phyloP scores from a whole-genome alignment of 2,888 invertebrate species.

The Brenthis hecate region DNA sequence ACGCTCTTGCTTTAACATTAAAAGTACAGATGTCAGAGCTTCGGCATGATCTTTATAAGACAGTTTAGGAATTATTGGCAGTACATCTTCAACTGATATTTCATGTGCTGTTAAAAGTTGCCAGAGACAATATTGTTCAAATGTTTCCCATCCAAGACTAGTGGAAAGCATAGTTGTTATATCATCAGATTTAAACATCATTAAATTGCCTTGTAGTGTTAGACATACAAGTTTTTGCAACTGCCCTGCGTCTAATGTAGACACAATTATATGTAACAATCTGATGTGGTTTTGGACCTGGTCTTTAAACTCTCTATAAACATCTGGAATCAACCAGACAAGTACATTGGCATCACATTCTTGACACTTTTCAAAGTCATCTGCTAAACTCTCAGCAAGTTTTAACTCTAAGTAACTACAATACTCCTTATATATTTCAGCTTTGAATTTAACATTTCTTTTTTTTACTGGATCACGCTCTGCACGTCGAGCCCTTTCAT shows the following conservation, averaged over 20 bases:
- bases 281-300: constrained; percentile 94
- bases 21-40: constrained; percentile 93
- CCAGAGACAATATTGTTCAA: constrained; percentile 99
- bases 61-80: constrained; percentile 88
- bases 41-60: constrained; percentile 94
- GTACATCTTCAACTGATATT: constrained; percentile 94
- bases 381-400: constrained; percentile 87
- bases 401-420: constrained; percentile 91
- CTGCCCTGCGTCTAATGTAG: constrained; percentile 94
- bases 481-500: constrained; percentile 79
- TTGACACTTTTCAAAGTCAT: constrained; percentile 94
- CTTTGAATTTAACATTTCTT: constrained; percentile 87
- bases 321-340: constrained; percentile 95
- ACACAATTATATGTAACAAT: constrained; percentile 93
- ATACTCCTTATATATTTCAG: constrained; percentile 93
- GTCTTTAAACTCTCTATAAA: constrained; percentile 94
- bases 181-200: constrained; percentile 91
- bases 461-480: constrained; percentile 78
- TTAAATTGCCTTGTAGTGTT: constrained; percentile 93
- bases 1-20: constrained; percentile 95
- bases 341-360: constrained; percentile 94
- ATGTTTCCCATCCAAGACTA: constrained; percentile 97
- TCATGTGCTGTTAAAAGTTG: constrained; percentile 97
- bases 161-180: constrained; percentile 88
- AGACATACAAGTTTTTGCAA: constrained; percentile 95